Evolutionary conservation across 2,888 invertebrate genomes (phyloP).

Genomic region (Diadromus collaris): DNA sequence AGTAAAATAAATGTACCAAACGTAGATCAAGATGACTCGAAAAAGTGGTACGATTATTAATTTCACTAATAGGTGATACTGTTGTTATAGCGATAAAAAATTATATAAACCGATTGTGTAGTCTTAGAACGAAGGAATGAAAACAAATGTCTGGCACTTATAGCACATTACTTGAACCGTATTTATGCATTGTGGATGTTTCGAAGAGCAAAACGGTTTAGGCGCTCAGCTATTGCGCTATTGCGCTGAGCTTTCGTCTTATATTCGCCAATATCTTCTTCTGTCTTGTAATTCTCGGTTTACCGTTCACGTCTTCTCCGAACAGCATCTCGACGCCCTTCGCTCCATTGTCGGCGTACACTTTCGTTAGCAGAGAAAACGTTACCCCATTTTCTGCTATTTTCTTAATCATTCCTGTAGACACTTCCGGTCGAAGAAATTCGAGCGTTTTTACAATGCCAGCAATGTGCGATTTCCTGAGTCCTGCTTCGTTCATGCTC

Average conservation of each 20-base stretch:
- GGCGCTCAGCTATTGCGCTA: too few relatives aligned
- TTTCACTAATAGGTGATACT: constrained; percentile 55
- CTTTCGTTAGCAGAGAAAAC: constrained; percentile 5
- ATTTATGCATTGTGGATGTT: too few relatives aligned
- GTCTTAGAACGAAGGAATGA: too few relatives aligned
- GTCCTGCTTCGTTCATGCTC: constrained; percentile 4
- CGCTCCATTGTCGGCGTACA: constrained; percentile 11
- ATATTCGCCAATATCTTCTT: constrained; percentile 10
- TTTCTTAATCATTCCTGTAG: constrained; percentile 11
- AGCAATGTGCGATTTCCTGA: constrained; percentile 1
- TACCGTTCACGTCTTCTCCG: constrained; percentile 3
- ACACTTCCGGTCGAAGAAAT: constrained; percentile 14
- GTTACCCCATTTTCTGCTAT: constrained; percentile 12
- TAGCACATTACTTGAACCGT: too few relatives aligned
- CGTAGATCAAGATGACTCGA: constrained; percentile 48
- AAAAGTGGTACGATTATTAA: constrained; percentile 49
- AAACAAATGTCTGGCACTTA: too few relatives aligned
- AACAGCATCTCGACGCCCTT: constrained; percentile 19
- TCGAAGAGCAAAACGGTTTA: too few relatives aligned
- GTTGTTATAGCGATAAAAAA: constrained; percentile 36
- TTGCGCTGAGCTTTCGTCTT: constrained; percentile 5
- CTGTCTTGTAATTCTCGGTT: constrained; percentile 16
- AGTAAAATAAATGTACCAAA: constrained; percentile 41
- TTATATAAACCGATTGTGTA: constrained; percentile 33
- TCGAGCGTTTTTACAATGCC: constrained; percentile 13